Conservation (phyloP, 1,140 invertebrate species). For the Fopius arisanus region DNA sequence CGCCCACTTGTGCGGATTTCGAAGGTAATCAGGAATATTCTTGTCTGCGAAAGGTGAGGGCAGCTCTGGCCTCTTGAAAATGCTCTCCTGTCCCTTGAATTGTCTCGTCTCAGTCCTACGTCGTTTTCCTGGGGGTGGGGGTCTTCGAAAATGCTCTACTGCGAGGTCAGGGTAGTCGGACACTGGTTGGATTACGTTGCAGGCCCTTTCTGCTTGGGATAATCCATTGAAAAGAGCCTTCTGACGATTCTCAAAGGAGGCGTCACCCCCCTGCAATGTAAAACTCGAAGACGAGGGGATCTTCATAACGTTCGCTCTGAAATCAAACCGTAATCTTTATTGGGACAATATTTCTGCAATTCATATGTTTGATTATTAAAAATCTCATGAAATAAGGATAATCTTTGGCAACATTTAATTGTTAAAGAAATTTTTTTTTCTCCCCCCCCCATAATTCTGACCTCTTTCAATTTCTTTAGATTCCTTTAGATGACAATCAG, state of each 20-base stretch:
- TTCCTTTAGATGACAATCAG: no score
- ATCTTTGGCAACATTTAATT: no score
- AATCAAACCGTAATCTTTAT: no score
- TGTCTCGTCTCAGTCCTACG: slow-evolving; percentile 62
- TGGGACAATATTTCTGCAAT: no score
- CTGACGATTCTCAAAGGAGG: slow-evolving; percentile 44
- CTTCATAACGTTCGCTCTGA: slow-evolving; percentile 11
- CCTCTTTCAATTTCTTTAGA: no score
- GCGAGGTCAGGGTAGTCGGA: slow-evolving; percentile 38
- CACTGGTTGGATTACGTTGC: slow-evolving; percentile 50
- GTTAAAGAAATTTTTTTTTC: no score
- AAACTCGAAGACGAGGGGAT: slow-evolving; percentile 10
- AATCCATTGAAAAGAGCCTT: slow-evolving; percentile 59
- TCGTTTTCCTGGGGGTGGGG: slow-evolving; percentile 6
- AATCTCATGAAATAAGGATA: no score
- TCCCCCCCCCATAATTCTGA: no score
- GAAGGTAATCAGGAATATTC: slow-evolving; percentile 73
- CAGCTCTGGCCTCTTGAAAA: slow-evolving; percentile 76
- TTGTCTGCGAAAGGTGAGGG: slow-evolving; percentile 68
- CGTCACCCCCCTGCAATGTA: slow-evolving; percentile 21
- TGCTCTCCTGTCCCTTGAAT: slow-evolving; percentile 77
- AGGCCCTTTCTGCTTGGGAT: slow-evolving; percentile 43
- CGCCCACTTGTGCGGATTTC: slow-evolving; percentile 80
- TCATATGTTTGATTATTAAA: no score
- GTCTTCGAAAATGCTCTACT: background rate